These are phyloP conservation scores for Noctuana brunneofusca DNA, from an alignment of 2,888 invertebrate genomes.

Conservation along the genomic window DNA sequence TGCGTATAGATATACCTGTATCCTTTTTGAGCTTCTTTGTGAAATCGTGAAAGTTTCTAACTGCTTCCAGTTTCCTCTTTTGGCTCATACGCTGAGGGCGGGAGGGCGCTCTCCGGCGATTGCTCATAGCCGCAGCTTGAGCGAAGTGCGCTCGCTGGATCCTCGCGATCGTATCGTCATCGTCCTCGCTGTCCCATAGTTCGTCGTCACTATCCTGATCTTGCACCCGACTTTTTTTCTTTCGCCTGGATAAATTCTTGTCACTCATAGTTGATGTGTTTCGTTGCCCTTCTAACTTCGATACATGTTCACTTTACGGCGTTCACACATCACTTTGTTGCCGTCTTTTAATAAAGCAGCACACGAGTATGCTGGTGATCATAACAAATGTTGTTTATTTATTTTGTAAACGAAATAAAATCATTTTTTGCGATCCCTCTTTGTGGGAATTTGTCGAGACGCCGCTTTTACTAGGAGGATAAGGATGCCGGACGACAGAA, in stretches of 20 bases:
- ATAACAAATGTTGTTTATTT: slow-evolving; percentile 33
- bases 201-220: slow-evolving; percentile 69
- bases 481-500: slow-evolving; percentile 67
- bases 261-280: slow-evolving; percentile 56
- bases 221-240: slow-evolving; percentile 41
- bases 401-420: slow-evolving; percentile 34
- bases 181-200: slow-evolving; percentile 72
- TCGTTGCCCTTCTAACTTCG: slow-evolving; percentile 29
- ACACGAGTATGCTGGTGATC: slow-evolving; percentile 24
- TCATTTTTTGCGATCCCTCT: slow-evolving; percentile 44
- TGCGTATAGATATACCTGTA: slow-evolving; percentile 76
- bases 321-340: slow-evolving; percentile 24
- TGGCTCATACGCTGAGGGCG: slow-evolving; percentile 73
- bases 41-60: slow-evolving; percentile 77
- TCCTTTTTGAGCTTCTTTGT: slow-evolving; percentile 80
- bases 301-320: slow-evolving; percentile 36
- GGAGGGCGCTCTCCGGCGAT: slow-evolving; percentile 63
- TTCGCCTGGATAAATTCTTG: slow-evolving; percentile 47
- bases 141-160: slow-evolving; percentile 77
- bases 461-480: slow-evolving; percentile 58
- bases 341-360: slow-evolving; percentile 27
- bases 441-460: slow-evolving; percentile 69
- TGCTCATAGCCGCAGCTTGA: slow-evolving; percentile 72
- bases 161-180: slow-evolving; percentile 76
- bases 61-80: slow-evolving; percentile 79